Percentiles rank a stretch among this genome's conserved stretches.
Conservation (phyloP, 2,113 vertebrate genomes). For the Pelvicachromis taeniatus region DNA sequence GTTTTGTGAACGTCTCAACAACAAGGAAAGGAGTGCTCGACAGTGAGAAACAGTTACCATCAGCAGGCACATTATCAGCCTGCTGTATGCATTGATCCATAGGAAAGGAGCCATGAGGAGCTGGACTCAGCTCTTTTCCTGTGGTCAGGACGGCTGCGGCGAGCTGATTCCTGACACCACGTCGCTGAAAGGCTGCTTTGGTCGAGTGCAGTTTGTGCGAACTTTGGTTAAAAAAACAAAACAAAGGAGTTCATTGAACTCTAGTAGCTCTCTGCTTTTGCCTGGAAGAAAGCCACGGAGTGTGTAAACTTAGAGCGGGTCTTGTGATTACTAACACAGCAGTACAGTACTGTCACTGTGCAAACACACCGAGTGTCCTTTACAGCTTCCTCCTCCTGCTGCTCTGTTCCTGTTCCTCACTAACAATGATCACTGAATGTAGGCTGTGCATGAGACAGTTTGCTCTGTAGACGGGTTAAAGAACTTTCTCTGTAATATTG, state of each 20-base stretch:
- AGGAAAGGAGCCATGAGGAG: not conserved
- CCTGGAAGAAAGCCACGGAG: conserved; percentile 36
- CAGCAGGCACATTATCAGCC: not conserved
- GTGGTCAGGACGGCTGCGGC: not conserved
- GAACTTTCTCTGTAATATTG: not conserved
- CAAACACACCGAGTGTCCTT: conserved; percentile 5
- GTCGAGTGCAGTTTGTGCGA: not conserved
- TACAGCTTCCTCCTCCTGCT: not conserved
- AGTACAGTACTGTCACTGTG: not conserved
- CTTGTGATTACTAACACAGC: conserved; percentile 43
- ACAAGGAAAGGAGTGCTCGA: not conserved
- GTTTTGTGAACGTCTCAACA: not conserved
- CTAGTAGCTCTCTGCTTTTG: conserved; percentile 20
- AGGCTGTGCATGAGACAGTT: not conserved
- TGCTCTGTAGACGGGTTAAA: not conserved
- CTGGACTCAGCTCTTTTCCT: not conserved
- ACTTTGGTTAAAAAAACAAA: not conserved
- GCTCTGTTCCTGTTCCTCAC: not conserved
- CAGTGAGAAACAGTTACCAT: not conserved
- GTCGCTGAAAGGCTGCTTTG: not conserved
- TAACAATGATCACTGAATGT: not conserved
- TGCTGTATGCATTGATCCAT: not conserved
- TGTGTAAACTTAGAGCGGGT: conserved; percentile 34
- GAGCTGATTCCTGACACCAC: not conserved
- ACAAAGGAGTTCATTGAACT: conserved; percentile 59